These are phyloP conservation scores for Ormyrus labotus DNA, from an alignment of 2,888 invertebrate species.

Conservation along the genomic window DNA sequence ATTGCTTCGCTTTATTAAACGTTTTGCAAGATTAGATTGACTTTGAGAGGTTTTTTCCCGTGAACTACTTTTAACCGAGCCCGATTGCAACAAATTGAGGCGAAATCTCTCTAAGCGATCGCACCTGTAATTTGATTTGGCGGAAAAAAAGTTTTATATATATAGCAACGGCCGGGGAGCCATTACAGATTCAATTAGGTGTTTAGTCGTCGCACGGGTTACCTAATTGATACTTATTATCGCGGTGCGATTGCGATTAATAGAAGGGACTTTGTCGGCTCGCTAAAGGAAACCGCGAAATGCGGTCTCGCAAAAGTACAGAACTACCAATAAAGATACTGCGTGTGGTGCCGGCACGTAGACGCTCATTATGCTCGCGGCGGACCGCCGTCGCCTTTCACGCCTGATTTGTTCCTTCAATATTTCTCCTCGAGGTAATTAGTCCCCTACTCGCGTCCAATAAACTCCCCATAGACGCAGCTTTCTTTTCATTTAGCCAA, in stretches of 20 bases:
- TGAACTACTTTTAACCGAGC: too few species aligned
- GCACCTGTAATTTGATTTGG: not conserved
- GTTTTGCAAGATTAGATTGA: too few species aligned
- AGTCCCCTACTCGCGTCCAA: conserved; percentile 36
- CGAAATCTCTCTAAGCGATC: not conserved
- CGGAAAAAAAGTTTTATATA: not conserved
- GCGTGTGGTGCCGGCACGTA: conserved; percentile 60
- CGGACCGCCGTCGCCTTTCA: conserved; percentile 57
- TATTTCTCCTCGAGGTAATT: conserved; percentile 55
- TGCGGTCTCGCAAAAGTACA: conserved; percentile 69
- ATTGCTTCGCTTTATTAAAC: too few species aligned
- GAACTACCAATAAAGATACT: conserved; percentile 69
- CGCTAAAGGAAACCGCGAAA: conserved; percentile 63
- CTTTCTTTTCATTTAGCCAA: conserved; percentile 48
- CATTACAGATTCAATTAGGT: conserved; percentile 53
- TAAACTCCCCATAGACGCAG: conserved; percentile 51
- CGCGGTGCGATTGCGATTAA: conserved; percentile 71
- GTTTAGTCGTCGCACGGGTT: conserved; percentile 32
- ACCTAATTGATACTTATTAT: conserved; percentile 73
- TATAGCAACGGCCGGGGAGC: conserved; percentile 60
- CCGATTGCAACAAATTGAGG: too few species aligned
- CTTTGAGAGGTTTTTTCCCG: too few species aligned
- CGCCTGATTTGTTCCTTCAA: conserved; percentile 60
- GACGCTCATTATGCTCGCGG: conserved; percentile 56
- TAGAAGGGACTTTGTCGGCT: conserved; percentile 72